Evolutionary conservation across 92 coral and sea anemone species (phyloP), one percentile per base, ranked within the genome.

Genomic region (Metridium senile): DNA sequence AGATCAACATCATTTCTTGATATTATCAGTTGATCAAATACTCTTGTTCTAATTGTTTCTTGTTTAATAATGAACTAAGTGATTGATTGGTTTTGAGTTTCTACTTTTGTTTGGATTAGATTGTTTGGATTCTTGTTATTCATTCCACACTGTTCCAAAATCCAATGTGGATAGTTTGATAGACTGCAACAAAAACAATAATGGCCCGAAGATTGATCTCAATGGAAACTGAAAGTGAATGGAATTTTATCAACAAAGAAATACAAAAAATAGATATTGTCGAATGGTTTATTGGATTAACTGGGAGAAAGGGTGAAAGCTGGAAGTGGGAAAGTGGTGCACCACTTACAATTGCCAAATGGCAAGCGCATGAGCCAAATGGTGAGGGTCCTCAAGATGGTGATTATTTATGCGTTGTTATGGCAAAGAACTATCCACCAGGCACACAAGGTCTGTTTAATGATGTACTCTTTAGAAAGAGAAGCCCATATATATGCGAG

Each of bases 151-250:
- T 9, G 43, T 19, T 25, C 51, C 1, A 3, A 51, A 49, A 52
- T 23, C 33, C 33, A 23, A 62, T 61, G 17, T 4, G 19, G 43
- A 71, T n/a, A 71, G 75, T 52, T 30, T 46, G 17, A 20, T 1
- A 2, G 30, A 71, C 47, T 71, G 75, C 30, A 27, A 17, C 25
- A 0, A 0, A 2, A 51, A 52, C 1, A 26, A 39, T 19, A 62
- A n/a, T n/a, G n/a, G n/a, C n/a, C n/a, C n/a, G 75, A 35, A 30
- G 33, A 8, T 29, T 71, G 43, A 33, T 71, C 8, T 23, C 61
- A 56, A 70, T 70, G 33, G 74, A 70, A 70, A 70, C 74, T 21
- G 74, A 46, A 25, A n/a, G 22, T 25, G 75, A 71, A 52, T 71
- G 75, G 75, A 17, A 26, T 13, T 27, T 71, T 16, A 71, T 71